Evolutionary conservation across 2,797 vertebrate genomes (phyloP).

Genomic region (Alectoris magna): DNA sequence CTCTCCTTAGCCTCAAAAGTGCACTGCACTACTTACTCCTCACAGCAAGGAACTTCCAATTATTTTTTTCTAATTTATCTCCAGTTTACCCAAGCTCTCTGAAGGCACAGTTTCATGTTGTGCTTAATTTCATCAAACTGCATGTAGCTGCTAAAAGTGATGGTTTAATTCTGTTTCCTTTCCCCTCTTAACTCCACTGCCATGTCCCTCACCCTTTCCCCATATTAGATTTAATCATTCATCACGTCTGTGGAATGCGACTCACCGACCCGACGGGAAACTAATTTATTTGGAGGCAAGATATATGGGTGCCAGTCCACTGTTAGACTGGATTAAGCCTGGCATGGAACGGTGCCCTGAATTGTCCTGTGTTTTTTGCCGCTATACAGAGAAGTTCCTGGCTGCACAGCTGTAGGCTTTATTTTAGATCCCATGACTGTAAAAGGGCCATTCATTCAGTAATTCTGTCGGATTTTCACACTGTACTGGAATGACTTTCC

Average conservation of each 20-base stretch:
- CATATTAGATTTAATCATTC: slow-evolving; percentile 13
- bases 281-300: slow-evolving; percentile 23
- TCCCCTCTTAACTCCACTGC: slow-evolving; percentile 18
- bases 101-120: slow-evolving; percentile 11
- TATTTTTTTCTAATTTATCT: background rate
- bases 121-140: slow-evolving; percentile 42
- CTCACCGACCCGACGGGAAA: slow-evolving; percentile 28
- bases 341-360: background rate
- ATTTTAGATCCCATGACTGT: background rate
- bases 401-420: slow-evolving; percentile 42
- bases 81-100: slow-evolving; percentile 8
- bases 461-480: background rate
- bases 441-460: slow-evolving; percentile 16
- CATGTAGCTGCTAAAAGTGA: background rate
- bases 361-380: slow-evolving; percentile 5
- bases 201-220: background rate
- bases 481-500: background rate
- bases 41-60: background rate
- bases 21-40: background rate
- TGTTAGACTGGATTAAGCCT: background rate
- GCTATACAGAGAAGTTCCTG: background rate
- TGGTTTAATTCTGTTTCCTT: slow-evolving; percentile 43
- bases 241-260: slow-evolving; percentile 9
- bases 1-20: background rate
- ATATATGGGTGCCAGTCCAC: background rate